Percentiles rank a stretch among this genome's conserved stretches.
phyloP scores from a whole-genome alignment of 2,888 invertebrate genomes.

The Pyrrhia umbra region DNA sequence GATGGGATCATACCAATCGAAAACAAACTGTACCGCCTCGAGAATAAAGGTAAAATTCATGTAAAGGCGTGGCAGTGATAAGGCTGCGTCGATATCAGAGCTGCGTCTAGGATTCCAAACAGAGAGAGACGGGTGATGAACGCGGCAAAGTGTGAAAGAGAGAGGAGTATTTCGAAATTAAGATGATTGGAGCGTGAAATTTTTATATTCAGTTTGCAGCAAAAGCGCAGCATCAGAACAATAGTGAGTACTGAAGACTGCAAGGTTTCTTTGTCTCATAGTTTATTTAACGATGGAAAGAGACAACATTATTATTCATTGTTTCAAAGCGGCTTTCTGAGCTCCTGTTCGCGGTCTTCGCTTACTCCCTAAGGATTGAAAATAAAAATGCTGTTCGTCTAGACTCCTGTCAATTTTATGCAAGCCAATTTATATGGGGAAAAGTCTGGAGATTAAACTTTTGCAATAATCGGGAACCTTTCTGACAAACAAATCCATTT shows the following conservation, averaged over 20 bases:
- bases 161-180: conserved; percentile 75
- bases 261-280: conserved; percentile 62
- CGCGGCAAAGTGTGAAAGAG: conserved; percentile 66
- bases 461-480: neutral
- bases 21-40: conserved; percentile 70
- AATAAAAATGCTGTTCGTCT: conserved; percentile 38
- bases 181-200: conserved; percentile 88
- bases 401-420: conserved; percentile 7
- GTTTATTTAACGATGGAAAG: conserved; percentile 58
- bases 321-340: conserved; percentile 60
- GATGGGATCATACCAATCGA: conserved; percentile 68
- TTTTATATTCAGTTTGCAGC: conserved; percentile 85
- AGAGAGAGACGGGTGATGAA: conserved; percentile 71
- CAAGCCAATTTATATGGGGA: conserved; percentile 1
- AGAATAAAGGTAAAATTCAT: conserved; percentile 72
- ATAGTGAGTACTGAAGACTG: conserved; percentile 70
- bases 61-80: conserved; percentile 76
- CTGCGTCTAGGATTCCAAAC: conserved; percentile 86
- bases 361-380: conserved; percentile 53
- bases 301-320: conserved; percentile 59
- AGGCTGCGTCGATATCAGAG: conserved; percentile 89
- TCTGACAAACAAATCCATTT: neutral
- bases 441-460: neutral
- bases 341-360: conserved; percentile 57
- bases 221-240: conserved; percentile 83